Evolutionary conservation across 2,113 vertebrate genomes (phyloP).

Genomic region (Delphinapterus leucas): DNA sequence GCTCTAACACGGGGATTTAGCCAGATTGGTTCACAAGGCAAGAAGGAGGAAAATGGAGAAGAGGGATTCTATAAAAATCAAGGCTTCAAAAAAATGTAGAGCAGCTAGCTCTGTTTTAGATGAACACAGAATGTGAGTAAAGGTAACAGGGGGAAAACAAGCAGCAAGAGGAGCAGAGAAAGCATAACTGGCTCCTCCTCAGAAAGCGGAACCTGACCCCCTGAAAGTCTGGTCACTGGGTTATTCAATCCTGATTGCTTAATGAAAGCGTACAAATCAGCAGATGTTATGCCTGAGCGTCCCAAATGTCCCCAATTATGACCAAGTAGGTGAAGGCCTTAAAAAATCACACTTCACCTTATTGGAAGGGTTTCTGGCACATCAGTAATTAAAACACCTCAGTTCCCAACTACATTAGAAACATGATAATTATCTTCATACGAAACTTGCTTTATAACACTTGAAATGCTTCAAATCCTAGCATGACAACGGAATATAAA

Average conservation of each 20-base stretch:
- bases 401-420: constrained; percentile 78
- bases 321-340: constrained; percentile 77
- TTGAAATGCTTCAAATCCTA: constrained; percentile 67
- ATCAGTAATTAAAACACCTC: constrained; percentile 77
- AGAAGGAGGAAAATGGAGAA: background rate
- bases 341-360: constrained; percentile 75
- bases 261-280: constrained; percentile 76
- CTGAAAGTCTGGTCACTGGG: background rate
- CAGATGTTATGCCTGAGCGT: constrained; percentile 57
- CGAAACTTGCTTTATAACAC: constrained; percentile 77
- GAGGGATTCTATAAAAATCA: background rate
- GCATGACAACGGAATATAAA: constrained; percentile 72
- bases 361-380: constrained; percentile 79
- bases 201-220: background rate
- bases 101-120: background rate
- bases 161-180: background rate
- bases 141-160: background rate
- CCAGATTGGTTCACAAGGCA: background rate
- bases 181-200: background rate
- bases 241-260: constrained; percentile 54
- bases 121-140: background rate
- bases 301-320: constrained; percentile 77
- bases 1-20: background rate
- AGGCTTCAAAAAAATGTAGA: background rate
- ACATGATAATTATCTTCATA: constrained; percentile 74